Base-by-base conservation (phyloP, 2,888 invertebrate genomes). In the Dicyrtomina minuta region DNA sequence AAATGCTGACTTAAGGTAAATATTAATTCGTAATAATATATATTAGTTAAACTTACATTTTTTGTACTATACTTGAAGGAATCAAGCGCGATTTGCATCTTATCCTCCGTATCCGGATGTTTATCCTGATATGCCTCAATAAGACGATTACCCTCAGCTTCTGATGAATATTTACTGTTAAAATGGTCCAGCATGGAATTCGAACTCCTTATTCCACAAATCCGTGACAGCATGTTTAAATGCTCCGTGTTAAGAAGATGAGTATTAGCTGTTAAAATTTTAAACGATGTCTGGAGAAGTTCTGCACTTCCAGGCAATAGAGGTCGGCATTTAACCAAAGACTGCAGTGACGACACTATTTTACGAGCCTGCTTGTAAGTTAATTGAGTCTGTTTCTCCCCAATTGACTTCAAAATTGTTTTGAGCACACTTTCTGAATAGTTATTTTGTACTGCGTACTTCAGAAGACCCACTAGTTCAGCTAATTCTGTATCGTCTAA, bases 151-250 rank as follows among this genome's bases (percentile, higher is more conserved):
- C 85, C 85, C 49, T 85, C 83, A 1, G 84, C 83, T 76, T 89
- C 86, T 78, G 87, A 81, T 74, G 88, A 83, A 65, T 84, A 83
- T 76, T 87, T 87, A 75, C 88, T 84, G 76, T 88, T 89, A 79
- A 85, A 88, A 39, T 64, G 33, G 3, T 33, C 79, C 84, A 84
- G 17, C 17, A 27, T 22, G 4, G 60, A 64, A 55, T 4, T 82
- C 79, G 66, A 84, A 82, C 74, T 84, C 85, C 73, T 82, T 10
- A 33, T 81, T 22, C 84, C 83, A 20, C 87, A 79, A 80, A 83
- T 86, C 0, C 83, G 82, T 1, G 86, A 80, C 0, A 85, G 84
- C 46, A 82, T 81, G 74, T 86, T 81, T 44, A 88, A 80, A 20
- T 87, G 86, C 0, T 83, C 81, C 70, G 83, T 85, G 0, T 81